Base-by-base conservation (phyloP, 2,888 invertebrate genomes). In the Anthophora plumipes region DNA sequence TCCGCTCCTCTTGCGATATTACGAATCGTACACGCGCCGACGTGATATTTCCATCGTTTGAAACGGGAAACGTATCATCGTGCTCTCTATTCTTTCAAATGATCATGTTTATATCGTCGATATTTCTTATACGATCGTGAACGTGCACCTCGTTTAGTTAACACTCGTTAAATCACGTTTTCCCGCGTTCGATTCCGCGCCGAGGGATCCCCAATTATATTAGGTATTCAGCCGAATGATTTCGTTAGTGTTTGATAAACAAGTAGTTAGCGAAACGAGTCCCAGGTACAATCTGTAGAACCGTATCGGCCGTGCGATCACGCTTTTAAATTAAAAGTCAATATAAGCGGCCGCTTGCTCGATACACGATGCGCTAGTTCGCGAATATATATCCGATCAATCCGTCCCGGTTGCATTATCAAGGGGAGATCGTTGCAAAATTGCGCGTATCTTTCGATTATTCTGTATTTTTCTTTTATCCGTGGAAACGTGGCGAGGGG, bases 321-420 rank as follows among this genome's bases (percentile, higher is more conserved):
- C 50, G 63, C 22, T 73, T 61, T 69, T 60, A 80, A 80, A 80
- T 80, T 57, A 82, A 82, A 82, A 77, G 82, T 82, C 82, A 82
- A 82, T 75, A 81, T 14, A 46, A 48, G 31, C 52, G 1, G 25
- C n/a, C 46, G 14, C 20, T n/a, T 20, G 39, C n/a, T 17, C 22
- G n/a, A 12, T 39, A 31, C 31, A 31, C 31, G 2, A 4, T 31
- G 31, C 6, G 39, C 11, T 52, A n/a, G 55, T 43, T 55, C 25
- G 9, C 20, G 68, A 20, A 43, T 50, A 48, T 66, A 43, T 50
- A 48, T 66, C 37, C 57, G 60, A 60, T 67, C 67, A 55, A 70
- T 66, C 55, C 48, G n/a, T 22, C 11, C 31, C 43, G 70, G n/a
- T n/a, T 37, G 68, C 48, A 67, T 77, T 78, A 77, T 68, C 41